Conservation (phyloP, 2,113 vertebrate species). For the Oreochromis tanganicae region DNA sequence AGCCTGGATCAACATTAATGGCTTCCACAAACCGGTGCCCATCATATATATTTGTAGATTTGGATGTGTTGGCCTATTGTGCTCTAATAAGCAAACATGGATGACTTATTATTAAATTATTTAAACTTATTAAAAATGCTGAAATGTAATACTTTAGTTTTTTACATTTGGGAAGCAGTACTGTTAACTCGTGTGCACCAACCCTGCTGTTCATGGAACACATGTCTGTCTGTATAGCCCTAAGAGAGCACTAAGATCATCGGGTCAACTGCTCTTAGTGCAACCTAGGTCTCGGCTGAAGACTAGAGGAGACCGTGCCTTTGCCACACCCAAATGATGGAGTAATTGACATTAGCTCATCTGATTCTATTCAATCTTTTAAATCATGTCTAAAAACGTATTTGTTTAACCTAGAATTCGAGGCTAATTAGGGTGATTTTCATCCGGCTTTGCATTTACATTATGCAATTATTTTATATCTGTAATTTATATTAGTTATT, state of each 20-base stretch:
- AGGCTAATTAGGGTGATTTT: not conserved
- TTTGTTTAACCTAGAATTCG: not conserved
- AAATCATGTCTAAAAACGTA: not conserved
- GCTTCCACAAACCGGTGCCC: not conserved
- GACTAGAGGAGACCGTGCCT: not conserved
- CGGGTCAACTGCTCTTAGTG: not conserved
- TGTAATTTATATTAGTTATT: not conserved
- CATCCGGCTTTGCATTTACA: not conserved
- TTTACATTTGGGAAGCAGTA: not conserved
- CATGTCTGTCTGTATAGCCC: not conserved
- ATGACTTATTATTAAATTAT: not conserved
- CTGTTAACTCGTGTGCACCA: not conserved
- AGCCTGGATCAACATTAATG: not conserved
- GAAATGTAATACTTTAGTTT: not conserved
- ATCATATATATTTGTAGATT: not conserved
- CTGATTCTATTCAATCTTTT: not conserved
- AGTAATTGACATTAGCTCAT: not conserved
- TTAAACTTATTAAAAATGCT: not conserved
- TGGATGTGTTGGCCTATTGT: not conserved
- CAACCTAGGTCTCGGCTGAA: not conserved
- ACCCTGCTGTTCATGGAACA: not conserved
- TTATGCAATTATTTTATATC: not conserved
- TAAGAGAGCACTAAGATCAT: not conserved
- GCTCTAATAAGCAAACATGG: not conserved
- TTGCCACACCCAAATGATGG: not conserved